A percentile compares a stretch with the other conserved stretches of the same genome.
These are phyloP conservation scores for Rhizoglyphus robini DNA, from an alignment of 1,140 invertebrate genomes.

Conservation along the genomic window DNA sequence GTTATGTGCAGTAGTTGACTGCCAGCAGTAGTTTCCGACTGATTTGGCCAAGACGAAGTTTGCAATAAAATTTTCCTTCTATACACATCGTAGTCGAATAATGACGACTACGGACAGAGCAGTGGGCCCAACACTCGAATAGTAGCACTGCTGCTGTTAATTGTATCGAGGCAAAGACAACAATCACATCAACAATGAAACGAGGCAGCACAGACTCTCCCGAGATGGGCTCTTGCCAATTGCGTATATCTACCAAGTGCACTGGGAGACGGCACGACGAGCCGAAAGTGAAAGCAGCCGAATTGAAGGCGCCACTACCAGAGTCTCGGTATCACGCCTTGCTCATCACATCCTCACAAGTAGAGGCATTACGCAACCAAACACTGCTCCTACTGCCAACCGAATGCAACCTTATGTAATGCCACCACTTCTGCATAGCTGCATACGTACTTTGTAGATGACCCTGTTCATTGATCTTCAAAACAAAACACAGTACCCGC, in stretches of 20 bases:
- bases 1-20: no score
- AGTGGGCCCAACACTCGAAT: not conserved
- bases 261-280: not conserved
- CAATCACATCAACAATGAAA: conserved; percentile 3
- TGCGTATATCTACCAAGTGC: no score
- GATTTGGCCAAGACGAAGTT: not conserved
- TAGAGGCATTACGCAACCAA: conserved; percentile 4
- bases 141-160: not conserved
- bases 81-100: not conserved
- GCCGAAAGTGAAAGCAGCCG: conserved; percentile 5
- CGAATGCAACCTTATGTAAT: not conserved
- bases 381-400: not conserved
- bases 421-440: not conserved
- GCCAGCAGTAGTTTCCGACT: no score
- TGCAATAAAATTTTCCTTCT: conserved; percentile 4
- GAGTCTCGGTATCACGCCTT: not conserved
- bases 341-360: not conserved
- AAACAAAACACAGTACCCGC: no score
- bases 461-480: no score
- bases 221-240: no score
- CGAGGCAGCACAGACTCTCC: not conserved
- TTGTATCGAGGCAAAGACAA: not conserved
- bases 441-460: no score
- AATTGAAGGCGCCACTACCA: not conserved
- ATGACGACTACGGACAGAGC: not conserved